A percentile compares a stretch with the other conserved stretches of the same genome.
These are phyloP conservation scores for Microcebus griseorufus DNA, from an alignment of 2,113 vertebrate species.

Conservation along the genomic window DNA sequence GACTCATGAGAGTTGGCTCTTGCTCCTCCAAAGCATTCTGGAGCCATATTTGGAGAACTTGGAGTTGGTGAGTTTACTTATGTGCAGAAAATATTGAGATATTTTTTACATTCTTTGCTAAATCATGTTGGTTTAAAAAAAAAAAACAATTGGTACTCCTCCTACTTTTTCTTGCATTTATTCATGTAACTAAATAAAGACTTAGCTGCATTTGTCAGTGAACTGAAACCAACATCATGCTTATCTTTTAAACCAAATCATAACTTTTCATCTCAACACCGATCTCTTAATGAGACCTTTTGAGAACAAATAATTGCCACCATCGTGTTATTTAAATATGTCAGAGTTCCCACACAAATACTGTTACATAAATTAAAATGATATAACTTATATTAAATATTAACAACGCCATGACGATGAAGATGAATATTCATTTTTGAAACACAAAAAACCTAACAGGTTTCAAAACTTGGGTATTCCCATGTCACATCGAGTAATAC, in stretches of 20 bases:
- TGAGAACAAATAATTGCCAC: background rate
- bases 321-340: conserved; percentile 35
- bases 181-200: conserved; percentile 81
- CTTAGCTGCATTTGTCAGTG: conserved; percentile 65
- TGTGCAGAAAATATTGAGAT: conserved; percentile 72
- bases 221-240: conserved; percentile 58
- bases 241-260: background rate
- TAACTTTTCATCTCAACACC: background rate
- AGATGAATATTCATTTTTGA: background rate
- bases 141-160: conserved; percentile 80
- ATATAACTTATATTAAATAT: background rate
- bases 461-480: conserved; percentile 29
- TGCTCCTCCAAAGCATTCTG: conserved; percentile 52
- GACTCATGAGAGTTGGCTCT: conserved; percentile 81
- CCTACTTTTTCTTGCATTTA: conserved; percentile 73
- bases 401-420: background rate
- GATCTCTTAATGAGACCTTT: conserved; percentile 14
- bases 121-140: conserved; percentile 40
- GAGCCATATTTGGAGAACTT: conserved; percentile 85
- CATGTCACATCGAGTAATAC: background rate
- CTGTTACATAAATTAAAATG: background rate
- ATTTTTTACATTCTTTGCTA: conserved; percentile 55
- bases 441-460: background rate
- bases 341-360: conserved; percentile 10
- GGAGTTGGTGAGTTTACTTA: conserved; percentile 78